Evolutionary conservation across 2,113 vertebrate species (phyloP).

Genomic region (Myotis yumanensis): DNA sequence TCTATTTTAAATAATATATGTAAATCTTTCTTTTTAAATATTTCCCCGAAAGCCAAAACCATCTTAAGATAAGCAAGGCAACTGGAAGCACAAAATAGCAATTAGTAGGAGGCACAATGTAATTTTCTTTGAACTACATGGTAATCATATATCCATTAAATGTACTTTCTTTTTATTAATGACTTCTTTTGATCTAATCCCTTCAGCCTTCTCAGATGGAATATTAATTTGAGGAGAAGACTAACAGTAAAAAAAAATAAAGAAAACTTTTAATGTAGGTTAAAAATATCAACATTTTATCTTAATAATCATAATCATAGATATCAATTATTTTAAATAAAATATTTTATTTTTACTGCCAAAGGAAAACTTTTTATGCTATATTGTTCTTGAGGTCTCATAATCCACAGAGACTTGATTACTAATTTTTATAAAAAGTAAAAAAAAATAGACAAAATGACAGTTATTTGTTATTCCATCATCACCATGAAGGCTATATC

Average conservation of each 20-base stretch:
- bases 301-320: conserved; percentile 26
- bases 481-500: conserved; percentile 6
- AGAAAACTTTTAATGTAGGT: conserved; percentile 58
- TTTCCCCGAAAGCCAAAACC: conserved; percentile 25
- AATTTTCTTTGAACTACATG: conserved; percentile 39
- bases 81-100: not conserved
- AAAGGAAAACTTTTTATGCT: conserved; percentile 44
- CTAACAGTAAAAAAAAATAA: conserved; percentile 1
- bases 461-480: conserved; percentile 27
- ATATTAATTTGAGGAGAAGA: conserved; percentile 34
- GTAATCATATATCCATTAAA: conserved; percentile 47
- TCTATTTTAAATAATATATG: not conserved
- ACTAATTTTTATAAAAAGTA: conserved; percentile 46
- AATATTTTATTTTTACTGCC: conserved; percentile 51
- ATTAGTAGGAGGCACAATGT: conserved; percentile 29
- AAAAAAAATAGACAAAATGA: conserved; percentile 8
- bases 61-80: conserved; percentile 44
- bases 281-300: conserved; percentile 44
- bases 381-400: not conserved
- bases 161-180: conserved; percentile 57
- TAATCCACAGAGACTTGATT: conserved; percentile 6
- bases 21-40: not conserved
- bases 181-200: conserved; percentile 52
- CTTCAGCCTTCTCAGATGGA: conserved; percentile 37
- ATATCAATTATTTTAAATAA: conserved; percentile 57